A percentile compares a stretch with the other conserved stretches of the same genome.
These are phyloP conservation scores for Callitettix versicolor DNA, from an alignment of 1,140 invertebrate genomes.

Conservation along the genomic window DNA sequence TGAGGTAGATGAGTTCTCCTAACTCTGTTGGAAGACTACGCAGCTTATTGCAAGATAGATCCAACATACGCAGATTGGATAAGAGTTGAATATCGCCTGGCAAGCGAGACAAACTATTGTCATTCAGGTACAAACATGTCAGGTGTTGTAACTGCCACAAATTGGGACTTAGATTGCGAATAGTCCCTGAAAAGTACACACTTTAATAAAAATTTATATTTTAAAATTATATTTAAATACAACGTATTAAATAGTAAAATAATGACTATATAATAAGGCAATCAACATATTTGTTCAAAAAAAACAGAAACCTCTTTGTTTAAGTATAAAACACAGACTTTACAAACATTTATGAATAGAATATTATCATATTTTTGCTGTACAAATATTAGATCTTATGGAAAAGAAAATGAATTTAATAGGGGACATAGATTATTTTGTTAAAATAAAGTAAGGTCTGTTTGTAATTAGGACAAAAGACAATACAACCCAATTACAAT, in stretches of 20 bases:
- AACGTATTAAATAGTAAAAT: background rate
- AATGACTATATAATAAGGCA: background rate
- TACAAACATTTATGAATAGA: too few relatives aligned
- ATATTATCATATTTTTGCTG: too few relatives aligned
- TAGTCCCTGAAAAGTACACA: conserved; percentile 55
- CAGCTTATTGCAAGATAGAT: conserved; percentile 90
- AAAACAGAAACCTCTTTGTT: too few relatives aligned
- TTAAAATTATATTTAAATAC: background rate
- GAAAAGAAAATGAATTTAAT: too few relatives aligned
- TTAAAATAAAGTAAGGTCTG: too few relatives aligned
- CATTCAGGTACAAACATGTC: conserved; percentile 87
- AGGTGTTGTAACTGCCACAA: conserved; percentile 85
- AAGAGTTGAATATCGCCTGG: conserved; percentile 80
- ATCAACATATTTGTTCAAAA: background rate
- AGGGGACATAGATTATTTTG: too few relatives aligned
- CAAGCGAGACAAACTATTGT: conserved; percentile 81
- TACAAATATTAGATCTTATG: too few relatives aligned
- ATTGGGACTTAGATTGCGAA: conserved; percentile 81
- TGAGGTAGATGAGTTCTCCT: conserved; percentile 86
- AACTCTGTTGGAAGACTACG: conserved; percentile 87
- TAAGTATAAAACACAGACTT: too few relatives aligned
- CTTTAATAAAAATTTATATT: background rate
- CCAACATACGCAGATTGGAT: conserved; percentile 71
- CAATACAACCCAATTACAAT: too few relatives aligned
- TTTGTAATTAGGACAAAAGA: too few relatives aligned